Evolutionary conservation across 2,113 vertebrate species (phyloP).

Genomic region (Globicephala melas): DNA sequence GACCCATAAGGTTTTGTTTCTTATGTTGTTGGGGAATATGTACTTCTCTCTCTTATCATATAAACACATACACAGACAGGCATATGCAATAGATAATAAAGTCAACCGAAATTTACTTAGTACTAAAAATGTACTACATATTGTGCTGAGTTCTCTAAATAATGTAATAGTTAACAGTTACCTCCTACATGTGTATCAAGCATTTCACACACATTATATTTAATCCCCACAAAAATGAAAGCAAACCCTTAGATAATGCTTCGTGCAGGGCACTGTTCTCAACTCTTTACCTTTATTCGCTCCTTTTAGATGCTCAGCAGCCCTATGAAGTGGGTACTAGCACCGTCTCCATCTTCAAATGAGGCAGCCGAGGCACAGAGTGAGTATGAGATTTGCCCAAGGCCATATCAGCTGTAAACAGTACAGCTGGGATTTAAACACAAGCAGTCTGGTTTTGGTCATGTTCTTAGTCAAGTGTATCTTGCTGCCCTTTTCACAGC

Average conservation of each 20-base stretch:
- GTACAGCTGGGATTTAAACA: neutral
- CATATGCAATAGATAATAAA: neutral
- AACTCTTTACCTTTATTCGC: neutral
- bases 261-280: neutral
- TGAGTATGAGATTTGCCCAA: neutral
- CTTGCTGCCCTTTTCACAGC: neutral
- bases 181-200: neutral
- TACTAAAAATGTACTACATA: neutral
- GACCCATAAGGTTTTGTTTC: neutral
- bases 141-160: neutral
- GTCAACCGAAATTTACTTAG: neutral
- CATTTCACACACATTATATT: neutral
- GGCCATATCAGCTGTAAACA: neutral
- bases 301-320: neutral
- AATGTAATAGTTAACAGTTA: neutral
- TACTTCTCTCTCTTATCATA: neutral
- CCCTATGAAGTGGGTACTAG: rapidly evolving
- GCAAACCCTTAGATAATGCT: neutral
- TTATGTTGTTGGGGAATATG: neutral
- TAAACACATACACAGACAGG: neutral
- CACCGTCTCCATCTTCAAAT: neutral
- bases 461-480: neutral
- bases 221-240: neutral
- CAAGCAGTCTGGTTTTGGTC: neutral
- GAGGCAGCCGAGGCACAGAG: neutral